Evolutionary conservation across 2,113 vertebrate genomes (phyloP).

Genomic region (Aspiorhynchus laticeps): DNA sequence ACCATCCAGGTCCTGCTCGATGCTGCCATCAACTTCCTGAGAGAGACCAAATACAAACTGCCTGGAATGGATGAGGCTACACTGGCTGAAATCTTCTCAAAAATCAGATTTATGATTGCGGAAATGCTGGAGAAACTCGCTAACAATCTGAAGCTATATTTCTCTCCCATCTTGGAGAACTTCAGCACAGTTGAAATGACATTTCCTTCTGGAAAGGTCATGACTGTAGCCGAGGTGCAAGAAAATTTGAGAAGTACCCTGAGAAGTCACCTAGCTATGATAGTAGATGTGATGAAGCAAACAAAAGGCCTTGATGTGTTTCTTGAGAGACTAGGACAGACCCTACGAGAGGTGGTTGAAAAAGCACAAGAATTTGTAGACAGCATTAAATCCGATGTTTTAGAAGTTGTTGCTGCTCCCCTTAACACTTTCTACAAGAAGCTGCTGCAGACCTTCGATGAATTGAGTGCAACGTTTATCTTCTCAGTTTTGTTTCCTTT

Average conservation of each 20-base stretch:
- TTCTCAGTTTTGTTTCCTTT: background rate
- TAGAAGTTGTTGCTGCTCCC: conserved; percentile 70
- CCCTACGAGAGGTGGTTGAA: conserved; percentile 70
- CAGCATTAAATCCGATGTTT: conserved; percentile 72
- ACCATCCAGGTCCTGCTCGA: conserved; percentile 74
- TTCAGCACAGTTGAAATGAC: conserved; percentile 70
- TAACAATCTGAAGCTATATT: conserved; percentile 64
- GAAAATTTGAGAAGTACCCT: conserved; percentile 62
- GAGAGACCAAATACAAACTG: conserved; percentile 77
- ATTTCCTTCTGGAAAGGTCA: conserved; percentile 67
- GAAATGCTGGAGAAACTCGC: conserved; percentile 63
- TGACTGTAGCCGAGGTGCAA: conserved; percentile 70
- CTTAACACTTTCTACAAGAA: conserved; percentile 65
- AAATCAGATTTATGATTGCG: conserved; percentile 64
- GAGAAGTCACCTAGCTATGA: conserved; percentile 63
- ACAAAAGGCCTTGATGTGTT: conserved; percentile 72
- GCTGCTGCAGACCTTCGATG: conserved; percentile 69
- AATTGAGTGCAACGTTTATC: background rate
- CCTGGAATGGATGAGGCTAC: conserved; percentile 77
- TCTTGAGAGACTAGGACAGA: conserved; percentile 71
- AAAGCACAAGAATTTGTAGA: conserved; percentile 72
- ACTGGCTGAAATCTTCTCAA: conserved; percentile 74
- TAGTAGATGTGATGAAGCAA: conserved; percentile 66
- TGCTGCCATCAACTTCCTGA: conserved; percentile 76
- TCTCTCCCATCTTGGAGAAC: conserved; percentile 71